These are phyloP conservation scores for Amia ocellicauda DNA, from an alignment of 2,113 vertebrate species.

Conservation along the genomic window DNA sequence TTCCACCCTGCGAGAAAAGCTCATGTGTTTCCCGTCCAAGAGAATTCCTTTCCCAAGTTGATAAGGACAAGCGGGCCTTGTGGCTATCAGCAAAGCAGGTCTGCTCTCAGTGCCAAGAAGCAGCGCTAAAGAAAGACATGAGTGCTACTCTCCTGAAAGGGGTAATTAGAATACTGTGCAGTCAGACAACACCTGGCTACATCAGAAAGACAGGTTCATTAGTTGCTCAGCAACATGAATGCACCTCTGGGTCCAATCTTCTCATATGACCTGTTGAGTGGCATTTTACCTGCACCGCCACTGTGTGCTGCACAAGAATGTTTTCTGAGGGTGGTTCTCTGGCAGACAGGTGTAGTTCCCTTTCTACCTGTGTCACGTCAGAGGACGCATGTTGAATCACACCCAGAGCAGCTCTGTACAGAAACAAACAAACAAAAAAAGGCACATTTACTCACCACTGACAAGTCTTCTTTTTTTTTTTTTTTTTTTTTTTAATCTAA, in stretches of 20 bases:
- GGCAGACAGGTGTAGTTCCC: not conserved
- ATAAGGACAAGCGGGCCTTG: constrained; percentile 17
- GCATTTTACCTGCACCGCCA: constrained; percentile 53
- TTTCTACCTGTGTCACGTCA: too few species aligned
- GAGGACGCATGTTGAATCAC: too few species aligned
- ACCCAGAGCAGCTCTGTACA: too few species aligned
- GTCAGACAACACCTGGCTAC: constrained; percentile 36
- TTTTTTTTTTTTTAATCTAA: too few species aligned
- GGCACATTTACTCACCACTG: too few species aligned
- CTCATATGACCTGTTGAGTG: constrained; percentile 62
- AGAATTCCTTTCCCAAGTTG: constrained; percentile 36
- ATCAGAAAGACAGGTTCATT: constrained; percentile 21
- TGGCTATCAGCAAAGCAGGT: not conserved
- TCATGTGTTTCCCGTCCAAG: not conserved
- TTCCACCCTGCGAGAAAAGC: constrained; percentile 36
- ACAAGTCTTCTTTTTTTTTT: too few species aligned
- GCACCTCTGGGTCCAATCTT: constrained; percentile 23
- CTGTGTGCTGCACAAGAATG: not conserved
- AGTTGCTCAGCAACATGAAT: constrained; percentile 18
- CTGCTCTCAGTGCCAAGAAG: constrained; percentile 22
- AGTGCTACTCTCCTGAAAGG: constrained; percentile 22
- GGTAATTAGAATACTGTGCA: constrained; percentile 30
- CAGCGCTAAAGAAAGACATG: not conserved
- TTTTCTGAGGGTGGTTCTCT: constrained; percentile 11
- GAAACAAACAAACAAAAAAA: too few species aligned